phyloP scores from a whole-genome alignment of 2,888 invertebrate genomes.

The Poecilobothrus nobilitatus region DNA sequence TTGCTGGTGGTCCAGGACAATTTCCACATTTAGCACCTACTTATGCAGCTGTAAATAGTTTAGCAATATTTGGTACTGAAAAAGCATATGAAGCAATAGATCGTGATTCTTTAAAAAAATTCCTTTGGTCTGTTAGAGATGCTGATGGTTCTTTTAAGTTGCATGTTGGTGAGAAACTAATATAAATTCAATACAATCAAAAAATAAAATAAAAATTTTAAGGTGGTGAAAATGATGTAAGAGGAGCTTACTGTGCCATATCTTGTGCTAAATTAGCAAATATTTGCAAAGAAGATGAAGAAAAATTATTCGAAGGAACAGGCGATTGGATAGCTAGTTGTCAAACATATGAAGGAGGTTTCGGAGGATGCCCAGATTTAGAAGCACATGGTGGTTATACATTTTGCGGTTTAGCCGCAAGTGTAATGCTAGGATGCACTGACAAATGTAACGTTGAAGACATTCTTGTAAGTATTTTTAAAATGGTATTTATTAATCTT shows the following conservation, averaged over 20 bases:
- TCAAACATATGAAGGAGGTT: slow-evolving; percentile 98
- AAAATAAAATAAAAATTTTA: neutral
- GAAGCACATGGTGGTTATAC: slow-evolving; percentile 99
- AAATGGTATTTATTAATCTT: neutral
- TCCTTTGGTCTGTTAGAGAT: slow-evolving; percentile 67
- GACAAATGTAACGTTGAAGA: slow-evolving; percentile 66
- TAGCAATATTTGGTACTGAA: slow-evolving; percentile 80
- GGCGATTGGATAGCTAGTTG: slow-evolving; percentile 91
- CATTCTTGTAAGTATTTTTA: slow-evolving; percentile 50
- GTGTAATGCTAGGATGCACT: slow-evolving; percentile 71
- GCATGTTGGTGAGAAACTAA: slow-evolving; percentile 49
- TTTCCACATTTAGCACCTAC: slow-evolving; percentile 91
- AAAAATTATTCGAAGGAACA: slow-evolving; percentile 72
- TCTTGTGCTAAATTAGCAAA: slow-evolving; percentile 69
- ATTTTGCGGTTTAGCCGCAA: slow-evolving; percentile 89
- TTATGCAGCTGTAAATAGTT: slow-evolving; percentile 90
- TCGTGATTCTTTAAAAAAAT: slow-evolving; percentile 59
- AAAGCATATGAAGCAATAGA: slow-evolving; percentile 84
- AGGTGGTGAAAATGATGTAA: slow-evolving; percentile 87
- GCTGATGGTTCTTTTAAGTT: slow-evolving; percentile 86
- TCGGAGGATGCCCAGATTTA: slow-evolving; percentile 85
- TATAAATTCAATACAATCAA: too few species aligned
- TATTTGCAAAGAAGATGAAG: slow-evolving; percentile 62
- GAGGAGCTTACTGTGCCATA: slow-evolving; percentile 95
- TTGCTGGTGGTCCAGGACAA: slow-evolving; percentile 91